These are phyloP conservation scores for Branchipolynoe longqiensis DNA, from an alignment of 2,888 invertebrate species.

Conservation along the genomic window DNA sequence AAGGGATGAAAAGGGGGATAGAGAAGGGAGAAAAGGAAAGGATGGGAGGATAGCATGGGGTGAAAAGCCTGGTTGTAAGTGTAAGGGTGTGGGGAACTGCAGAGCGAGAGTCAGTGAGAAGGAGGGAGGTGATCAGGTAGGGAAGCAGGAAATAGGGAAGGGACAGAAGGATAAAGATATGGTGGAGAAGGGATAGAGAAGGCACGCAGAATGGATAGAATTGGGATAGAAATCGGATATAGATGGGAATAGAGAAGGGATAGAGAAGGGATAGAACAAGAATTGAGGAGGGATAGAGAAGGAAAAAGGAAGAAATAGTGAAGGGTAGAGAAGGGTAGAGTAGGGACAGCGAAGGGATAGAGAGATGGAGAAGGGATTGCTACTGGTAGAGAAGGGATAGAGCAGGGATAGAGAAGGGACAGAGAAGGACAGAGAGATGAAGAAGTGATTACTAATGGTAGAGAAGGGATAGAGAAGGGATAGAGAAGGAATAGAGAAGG, in stretches of 20 bases:
- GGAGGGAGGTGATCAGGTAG: neutral
- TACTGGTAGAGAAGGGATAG: neutral
- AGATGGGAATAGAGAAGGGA: neutral
- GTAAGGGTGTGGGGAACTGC: too few relatives aligned
- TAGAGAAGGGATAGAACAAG: neutral
- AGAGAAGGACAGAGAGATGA: neutral
- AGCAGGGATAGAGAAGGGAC: neutral
- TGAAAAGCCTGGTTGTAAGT: too few relatives aligned
- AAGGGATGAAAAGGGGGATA: too few relatives aligned
- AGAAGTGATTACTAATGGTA: neutral
- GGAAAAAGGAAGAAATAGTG: neutral
- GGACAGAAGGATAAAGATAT: neutral
- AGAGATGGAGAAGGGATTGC: neutral
- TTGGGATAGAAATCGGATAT: neutral
- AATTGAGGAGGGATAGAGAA: neutral
- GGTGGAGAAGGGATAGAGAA: neutral
- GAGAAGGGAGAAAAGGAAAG: too few relatives aligned
- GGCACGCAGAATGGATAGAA: neutral
- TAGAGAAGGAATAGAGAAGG: neutral
- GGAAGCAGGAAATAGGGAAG: neutral
- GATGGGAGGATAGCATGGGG: too few relatives aligned
- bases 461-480: neutral
- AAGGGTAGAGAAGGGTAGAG: neutral
- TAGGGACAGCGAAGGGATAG: neutral
- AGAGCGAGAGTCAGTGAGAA: too few relatives aligned